These are phyloP conservation scores for Tetrao urogallus DNA, from an alignment of 2,113 vertebrate genomes.

Conservation along the genomic window DNA sequence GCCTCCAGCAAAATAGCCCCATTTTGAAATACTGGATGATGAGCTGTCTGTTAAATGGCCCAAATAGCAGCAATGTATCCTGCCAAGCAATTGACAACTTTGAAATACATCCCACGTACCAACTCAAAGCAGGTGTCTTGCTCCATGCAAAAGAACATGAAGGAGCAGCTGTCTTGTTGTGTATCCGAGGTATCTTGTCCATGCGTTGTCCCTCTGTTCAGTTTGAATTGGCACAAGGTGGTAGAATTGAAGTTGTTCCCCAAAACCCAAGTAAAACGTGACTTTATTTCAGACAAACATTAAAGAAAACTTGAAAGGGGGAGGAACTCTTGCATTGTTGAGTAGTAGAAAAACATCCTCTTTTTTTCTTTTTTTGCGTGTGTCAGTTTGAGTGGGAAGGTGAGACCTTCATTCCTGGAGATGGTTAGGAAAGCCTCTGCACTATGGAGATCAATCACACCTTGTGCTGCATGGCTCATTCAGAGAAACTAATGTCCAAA, in stretches of 20 bases:
- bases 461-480: neutral
- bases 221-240: neutral
- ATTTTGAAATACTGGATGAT: neutral
- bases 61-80: neutral
- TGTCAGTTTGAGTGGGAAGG: fast-evolving
- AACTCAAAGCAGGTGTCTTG: neutral
- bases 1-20: neutral
- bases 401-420: fast-evolving
- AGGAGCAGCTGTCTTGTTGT: neutral
- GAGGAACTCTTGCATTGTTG: neutral
- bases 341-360: neutral
- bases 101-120: neutral
- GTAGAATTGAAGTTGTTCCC: neutral
- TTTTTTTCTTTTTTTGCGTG: neutral
- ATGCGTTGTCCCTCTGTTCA: neutral
- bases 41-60: neutral
- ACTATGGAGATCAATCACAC: fast-evolving
- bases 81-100: neutral
- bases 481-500: neutral
- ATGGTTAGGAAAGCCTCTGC: neutral
- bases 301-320: neutral
- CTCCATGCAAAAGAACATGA: neutral
- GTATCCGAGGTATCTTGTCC: neutral
- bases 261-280: neutral
- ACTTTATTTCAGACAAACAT: neutral